These are phyloP conservation scores for Anarrhichthys ocellatus DNA, from an alignment of 2,113 vertebrate species.

Conservation along the genomic window DNA sequence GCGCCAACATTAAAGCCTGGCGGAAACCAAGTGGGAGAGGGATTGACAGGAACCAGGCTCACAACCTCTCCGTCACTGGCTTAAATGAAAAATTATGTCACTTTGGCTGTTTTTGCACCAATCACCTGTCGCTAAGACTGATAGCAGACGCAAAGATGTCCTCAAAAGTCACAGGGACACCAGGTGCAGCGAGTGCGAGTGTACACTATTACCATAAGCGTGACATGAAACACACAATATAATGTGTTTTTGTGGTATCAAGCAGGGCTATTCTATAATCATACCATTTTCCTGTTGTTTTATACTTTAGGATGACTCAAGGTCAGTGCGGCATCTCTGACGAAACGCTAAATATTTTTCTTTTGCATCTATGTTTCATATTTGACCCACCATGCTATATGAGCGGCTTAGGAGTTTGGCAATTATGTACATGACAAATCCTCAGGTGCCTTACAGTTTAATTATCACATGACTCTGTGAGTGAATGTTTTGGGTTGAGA, in stretches of 20 bases:
- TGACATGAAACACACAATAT: slow-evolving; percentile 27
- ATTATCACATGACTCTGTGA: slow-evolving; percentile 64
- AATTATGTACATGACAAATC: slow-evolving; percentile 81
- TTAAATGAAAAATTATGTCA: slow-evolving; percentile 32
- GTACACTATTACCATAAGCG: slow-evolving; percentile 13
- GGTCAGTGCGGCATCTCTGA: background rate
- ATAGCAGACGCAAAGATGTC: slow-evolving; percentile 35
- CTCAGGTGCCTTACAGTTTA: slow-evolving; percentile 85
- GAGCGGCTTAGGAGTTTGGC: slow-evolving; percentile 73
- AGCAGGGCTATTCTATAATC: slow-evolving; percentile 57
- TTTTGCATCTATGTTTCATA: slow-evolving; percentile 11
- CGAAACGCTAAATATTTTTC: slow-evolving; percentile 1
- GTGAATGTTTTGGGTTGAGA: slow-evolving; percentile 62
- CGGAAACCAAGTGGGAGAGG: background rate
- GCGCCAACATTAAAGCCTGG: slow-evolving; percentile 13
- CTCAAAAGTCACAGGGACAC: slow-evolving; percentile 38
- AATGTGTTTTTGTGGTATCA: slow-evolving; percentile 43
- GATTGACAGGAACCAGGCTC: slow-evolving; percentile 12
- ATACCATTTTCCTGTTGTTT: slow-evolving; percentile 35
- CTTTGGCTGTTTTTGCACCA: slow-evolving; percentile 42
- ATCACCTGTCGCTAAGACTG: background rate
- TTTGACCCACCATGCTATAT: slow-evolving; percentile 45
- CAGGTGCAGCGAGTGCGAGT: slow-evolving; percentile 16
- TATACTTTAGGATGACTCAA: background rate
- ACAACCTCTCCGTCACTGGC: background rate